Evolutionary conservation across 2,113 vertebrate genomes (phyloP).

Genomic region (Bufo gargarizans): DNA sequence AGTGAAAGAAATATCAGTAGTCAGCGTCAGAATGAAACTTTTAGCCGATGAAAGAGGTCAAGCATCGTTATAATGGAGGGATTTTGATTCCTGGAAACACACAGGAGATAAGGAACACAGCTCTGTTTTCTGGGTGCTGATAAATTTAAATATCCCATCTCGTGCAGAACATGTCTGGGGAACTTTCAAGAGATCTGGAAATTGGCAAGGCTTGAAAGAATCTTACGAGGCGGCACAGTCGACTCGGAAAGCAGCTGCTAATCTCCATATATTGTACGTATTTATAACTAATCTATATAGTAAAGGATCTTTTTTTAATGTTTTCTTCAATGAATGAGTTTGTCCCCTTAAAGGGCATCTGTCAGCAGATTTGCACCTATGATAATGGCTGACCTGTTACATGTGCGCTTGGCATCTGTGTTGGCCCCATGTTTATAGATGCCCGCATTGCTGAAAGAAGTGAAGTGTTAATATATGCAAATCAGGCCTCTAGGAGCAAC

Average conservation of each 20-base stretch:
- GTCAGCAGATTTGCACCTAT: no score
- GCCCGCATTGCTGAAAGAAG: no score
- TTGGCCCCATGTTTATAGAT: no score
- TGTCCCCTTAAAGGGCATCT: background rate
- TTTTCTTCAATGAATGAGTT: background rate
- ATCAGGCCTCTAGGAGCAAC: no score
- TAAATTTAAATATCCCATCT: constrained; percentile 32
- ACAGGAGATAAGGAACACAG: background rate
- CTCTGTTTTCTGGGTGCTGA: constrained; percentile 29
- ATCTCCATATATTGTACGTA: constrained; percentile 15
- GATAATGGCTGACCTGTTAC: no score
- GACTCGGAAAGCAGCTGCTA: constrained; percentile 19
- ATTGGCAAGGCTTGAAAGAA: constrained; percentile 32
- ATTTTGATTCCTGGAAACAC: constrained; percentile 12
- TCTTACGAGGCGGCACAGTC: constrained; percentile 7
- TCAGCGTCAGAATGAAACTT: background rate
- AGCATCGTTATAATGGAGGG: constrained; percentile 8
- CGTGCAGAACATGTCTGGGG: constrained; percentile 7
- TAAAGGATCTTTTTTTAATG: background rate
- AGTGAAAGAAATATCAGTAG: background rate
- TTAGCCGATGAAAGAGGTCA: background rate
- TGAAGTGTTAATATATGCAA: no score
- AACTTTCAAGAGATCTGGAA: constrained; percentile 36
- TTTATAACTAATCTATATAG: background rate
- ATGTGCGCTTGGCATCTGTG: no score